phyloP scores from a whole-genome alignment of 2,888 invertebrate species.

The Temnothorax unifasciatus region DNA sequence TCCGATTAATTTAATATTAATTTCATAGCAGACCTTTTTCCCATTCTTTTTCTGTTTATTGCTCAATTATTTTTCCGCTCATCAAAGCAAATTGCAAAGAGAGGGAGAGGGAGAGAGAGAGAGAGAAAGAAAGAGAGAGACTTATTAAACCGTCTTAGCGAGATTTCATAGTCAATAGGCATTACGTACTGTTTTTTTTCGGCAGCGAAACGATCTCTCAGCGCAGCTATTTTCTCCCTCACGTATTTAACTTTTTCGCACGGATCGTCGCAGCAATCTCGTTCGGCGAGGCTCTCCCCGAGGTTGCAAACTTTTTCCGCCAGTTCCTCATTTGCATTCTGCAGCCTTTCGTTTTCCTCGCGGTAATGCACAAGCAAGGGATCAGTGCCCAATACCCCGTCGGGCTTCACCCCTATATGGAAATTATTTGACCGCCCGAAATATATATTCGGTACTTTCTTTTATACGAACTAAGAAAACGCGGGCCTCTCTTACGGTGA shows the following conservation, averaged over 20 bases:
- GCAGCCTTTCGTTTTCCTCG: slow-evolving; percentile 79
- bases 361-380: slow-evolving; percentile 80
- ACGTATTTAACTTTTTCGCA: slow-evolving; percentile 75
- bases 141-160: not conserved
- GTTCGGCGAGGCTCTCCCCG: slow-evolving; percentile 78
- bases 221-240: slow-evolving; percentile 75
- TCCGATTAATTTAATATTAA: slow-evolving; percentile 27
- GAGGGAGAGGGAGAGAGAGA: too few species aligned
- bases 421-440: slow-evolving; percentile 62
- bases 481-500: not conserved
- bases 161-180: slow-evolving; percentile 25
- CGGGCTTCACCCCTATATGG: slow-evolving; percentile 76
- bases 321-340: slow-evolving; percentile 77
- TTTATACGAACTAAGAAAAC: slow-evolving; percentile 4
- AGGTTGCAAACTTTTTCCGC: slow-evolving; percentile 80
- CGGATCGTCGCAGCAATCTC: slow-evolving; percentile 76
- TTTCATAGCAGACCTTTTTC: not conserved
- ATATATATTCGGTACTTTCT: slow-evolving; percentile 32
- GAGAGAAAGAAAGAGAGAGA: not conserved
- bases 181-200: slow-evolving; percentile 80
- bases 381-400: slow-evolving; percentile 78
- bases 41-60: not conserved
- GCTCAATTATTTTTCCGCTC: not conserved
- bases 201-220: slow-evolving; percentile 73
- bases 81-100: not conserved